Evolutionary conservation across 1,140 invertebrate species (phyloP).

Genomic region (Danaus melanippus): DNA sequence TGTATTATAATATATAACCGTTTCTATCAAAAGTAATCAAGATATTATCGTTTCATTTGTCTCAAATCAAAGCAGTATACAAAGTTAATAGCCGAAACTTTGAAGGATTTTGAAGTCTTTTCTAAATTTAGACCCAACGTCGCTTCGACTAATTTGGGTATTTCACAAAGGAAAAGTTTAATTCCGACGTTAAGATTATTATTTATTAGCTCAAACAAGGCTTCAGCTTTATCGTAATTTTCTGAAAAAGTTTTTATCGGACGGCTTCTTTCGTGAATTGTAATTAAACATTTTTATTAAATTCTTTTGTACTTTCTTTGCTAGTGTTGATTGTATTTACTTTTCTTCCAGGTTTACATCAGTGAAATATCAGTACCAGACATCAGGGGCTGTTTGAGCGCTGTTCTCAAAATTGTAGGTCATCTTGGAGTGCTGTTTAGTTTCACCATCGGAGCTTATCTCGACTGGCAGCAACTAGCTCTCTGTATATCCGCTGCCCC

Average conservation of each 20-base stretch:
- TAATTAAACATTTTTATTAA: background rate
- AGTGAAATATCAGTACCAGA: slow-evolving; percentile 92
- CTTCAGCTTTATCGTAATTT: slow-evolving; percentile 11
- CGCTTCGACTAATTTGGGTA: slow-evolving; percentile 14
- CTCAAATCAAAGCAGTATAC: slow-evolving; percentile 3
- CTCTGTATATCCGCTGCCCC: slow-evolving; percentile 83
- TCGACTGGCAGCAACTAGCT: slow-evolving; percentile 89
- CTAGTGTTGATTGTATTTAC: slow-evolving; percentile 9
- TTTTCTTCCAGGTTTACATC: slow-evolving; percentile 84
- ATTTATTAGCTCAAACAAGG: slow-evolving; percentile 27
- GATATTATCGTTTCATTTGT: background rate
- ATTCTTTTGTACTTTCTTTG: background rate
- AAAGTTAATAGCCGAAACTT: slow-evolving; percentile 18
- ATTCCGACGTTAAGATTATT: slow-evolving; percentile 27
- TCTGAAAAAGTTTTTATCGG: no score
- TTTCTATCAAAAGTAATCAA: no score
- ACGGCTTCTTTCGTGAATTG: no score
- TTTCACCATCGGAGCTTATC: slow-evolving; percentile 86
- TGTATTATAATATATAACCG: no score
- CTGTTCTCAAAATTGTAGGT: slow-evolving; percentile 87
- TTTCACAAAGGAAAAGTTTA: slow-evolving; percentile 20
- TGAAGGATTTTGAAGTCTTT: slow-evolving; percentile 3
- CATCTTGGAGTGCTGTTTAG: slow-evolving; percentile 88
- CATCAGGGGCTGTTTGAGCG: slow-evolving; percentile 88
- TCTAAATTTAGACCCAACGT: background rate